Percentiles rank a stretch among this genome's conserved stretches.
Evolutionary conservation across 1,140 invertebrate species (phyloP).

Genomic region (Doryteuthis pealeii): DNA sequence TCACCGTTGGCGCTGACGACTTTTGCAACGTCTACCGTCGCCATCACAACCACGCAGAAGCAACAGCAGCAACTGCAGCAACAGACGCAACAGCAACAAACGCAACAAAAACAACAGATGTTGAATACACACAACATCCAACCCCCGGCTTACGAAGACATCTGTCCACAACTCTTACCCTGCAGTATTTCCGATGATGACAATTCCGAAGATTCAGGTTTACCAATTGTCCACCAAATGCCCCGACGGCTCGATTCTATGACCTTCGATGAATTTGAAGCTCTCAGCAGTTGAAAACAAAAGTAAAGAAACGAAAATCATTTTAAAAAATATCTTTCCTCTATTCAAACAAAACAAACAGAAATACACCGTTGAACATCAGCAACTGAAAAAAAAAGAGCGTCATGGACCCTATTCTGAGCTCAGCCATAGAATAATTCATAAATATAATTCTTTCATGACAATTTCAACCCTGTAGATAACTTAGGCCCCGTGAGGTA

Average conservation of each 20-base stretch:
- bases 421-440: too few species aligned
- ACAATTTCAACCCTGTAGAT: too few species aligned
- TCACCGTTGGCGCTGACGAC: slow-evolving; percentile 20
- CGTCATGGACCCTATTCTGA: too few species aligned
- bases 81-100: neutral
- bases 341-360: too few species aligned
- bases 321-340: too few species aligned
- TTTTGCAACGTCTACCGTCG: slow-evolving; percentile 8
- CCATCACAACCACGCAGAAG: neutral
- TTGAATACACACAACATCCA: neutral
- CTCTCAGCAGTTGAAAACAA: slow-evolving; percentile 21
- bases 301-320: neutral
- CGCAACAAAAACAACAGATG: neutral
- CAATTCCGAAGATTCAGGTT: slow-evolving; percentile 33
- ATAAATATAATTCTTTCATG: too few species aligned
- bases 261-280: slow-evolving; percentile 31
- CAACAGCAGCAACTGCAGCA: slow-evolving; percentile 15
- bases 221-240: neutral
- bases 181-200: slow-evolving; percentile 34
- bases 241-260: slow-evolving; percentile 21
- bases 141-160: neutral
- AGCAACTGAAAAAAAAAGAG: too few species aligned
- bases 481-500: too few species aligned
- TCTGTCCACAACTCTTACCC: slow-evolving; percentile 21
- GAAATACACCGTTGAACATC: too few species aligned